Conservation (phyloP, 2,797 vertebrate genomes). For the Myotis daubentonii region DNA sequence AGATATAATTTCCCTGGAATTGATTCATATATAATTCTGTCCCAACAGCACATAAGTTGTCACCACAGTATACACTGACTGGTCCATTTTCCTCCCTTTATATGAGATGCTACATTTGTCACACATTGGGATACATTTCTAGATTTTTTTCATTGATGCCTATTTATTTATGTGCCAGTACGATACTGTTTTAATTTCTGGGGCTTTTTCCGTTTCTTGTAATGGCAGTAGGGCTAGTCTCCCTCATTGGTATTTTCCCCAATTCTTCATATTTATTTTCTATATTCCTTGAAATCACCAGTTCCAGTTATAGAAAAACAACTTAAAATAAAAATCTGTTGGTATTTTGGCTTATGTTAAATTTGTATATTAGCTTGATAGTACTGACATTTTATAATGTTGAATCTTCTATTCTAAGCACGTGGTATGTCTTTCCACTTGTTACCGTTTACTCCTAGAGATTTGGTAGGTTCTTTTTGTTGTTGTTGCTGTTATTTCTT, state of each 20-base stretch:
- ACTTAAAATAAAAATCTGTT: constrained; percentile 13
- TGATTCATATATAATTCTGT: neutral
- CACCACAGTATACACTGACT: neutral
- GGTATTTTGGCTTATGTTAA: neutral
- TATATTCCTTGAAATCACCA: neutral
- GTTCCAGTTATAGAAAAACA: neutral
- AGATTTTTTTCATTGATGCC: neutral
- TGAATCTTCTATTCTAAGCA: neutral
- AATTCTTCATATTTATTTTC: neutral
- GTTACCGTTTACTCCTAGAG: neutral
- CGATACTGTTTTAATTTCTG: neutral
- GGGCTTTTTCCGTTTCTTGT: neutral
- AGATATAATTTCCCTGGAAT: neutral
- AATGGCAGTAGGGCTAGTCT: neutral
- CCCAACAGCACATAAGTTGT: neutral
- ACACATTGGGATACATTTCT: neutral
- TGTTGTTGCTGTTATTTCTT: neutral
- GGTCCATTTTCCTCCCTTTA: neutral
- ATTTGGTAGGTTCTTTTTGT: neutral
- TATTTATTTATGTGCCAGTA: neutral
- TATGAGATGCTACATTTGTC: neutral
- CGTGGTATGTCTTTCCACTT: neutral
- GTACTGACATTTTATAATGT: neutral
- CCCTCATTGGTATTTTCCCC: neutral
- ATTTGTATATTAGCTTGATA: neutral